Evolutionary conservation across 2,888 invertebrate genomes (phyloP).

Genomic region (Athalia rosae): DNA sequence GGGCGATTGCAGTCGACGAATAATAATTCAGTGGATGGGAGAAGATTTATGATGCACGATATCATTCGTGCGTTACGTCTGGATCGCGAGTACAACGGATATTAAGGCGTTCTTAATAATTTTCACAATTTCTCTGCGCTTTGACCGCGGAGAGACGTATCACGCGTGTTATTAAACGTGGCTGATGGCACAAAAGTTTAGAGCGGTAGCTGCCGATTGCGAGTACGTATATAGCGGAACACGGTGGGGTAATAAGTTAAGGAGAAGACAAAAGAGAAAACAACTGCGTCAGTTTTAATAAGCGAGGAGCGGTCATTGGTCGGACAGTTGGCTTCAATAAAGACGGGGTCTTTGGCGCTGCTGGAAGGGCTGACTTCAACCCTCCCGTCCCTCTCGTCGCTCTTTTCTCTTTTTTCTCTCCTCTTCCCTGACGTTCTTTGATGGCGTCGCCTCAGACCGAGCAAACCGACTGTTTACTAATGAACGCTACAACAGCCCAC

Average conservation of each 20-base stretch:
- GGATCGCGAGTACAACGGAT: not conserved
- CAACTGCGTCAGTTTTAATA: conserved; percentile 70
- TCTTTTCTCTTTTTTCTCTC: not conserved
- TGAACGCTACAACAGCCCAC: conserved; percentile 39
- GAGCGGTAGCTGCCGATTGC: not conserved
- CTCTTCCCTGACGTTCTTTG: not conserved
- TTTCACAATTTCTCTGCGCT: conserved; percentile 23
- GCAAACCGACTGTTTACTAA: conserved; percentile 27
- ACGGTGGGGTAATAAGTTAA: conserved; percentile 52
- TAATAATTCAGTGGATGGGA: not conserved
- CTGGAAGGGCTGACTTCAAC: conserved; percentile 34
- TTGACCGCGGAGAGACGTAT: not conserved
- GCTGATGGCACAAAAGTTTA: conserved; percentile 8
- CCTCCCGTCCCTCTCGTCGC: conserved; percentile 8
- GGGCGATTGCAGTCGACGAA: not conserved
- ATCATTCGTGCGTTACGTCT: not conserved
- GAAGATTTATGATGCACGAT: conserved; percentile 8
- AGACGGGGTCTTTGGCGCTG: conserved; percentile 62
- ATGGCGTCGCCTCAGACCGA: not conserved
- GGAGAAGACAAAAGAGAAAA: conserved; percentile 69
- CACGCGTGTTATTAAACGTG: conserved; percentile 14
- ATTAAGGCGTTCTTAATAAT: conserved; percentile 14
- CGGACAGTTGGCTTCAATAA: conserved; percentile 71
- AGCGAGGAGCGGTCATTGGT: conserved; percentile 67
- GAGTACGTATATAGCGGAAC: conserved; percentile 26